These are phyloP conservation scores for human DNA, from an alignment of 2,113 vertebrate species.

Conservation along the genomic window DNA sequence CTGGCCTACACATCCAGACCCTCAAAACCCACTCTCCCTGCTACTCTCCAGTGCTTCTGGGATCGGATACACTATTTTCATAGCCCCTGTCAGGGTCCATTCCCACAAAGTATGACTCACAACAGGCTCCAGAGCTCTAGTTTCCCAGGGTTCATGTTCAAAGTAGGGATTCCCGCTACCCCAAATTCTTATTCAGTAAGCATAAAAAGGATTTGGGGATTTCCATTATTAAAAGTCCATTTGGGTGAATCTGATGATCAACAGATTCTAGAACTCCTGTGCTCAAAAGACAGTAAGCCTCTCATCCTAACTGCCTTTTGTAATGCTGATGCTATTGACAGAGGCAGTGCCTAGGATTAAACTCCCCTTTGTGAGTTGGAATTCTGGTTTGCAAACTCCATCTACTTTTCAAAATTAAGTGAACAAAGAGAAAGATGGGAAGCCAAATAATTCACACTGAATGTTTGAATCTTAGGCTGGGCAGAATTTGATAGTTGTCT, in stretches of 20 bases:
- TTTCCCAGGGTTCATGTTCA: background rate
- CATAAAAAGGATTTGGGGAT: background rate
- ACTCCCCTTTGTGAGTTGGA: background rate
- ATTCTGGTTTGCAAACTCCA: background rate
- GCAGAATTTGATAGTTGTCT: background rate
- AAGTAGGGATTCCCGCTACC: background rate
- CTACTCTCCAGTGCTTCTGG: background rate
- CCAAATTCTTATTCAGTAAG: background rate
- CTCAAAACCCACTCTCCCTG: accelerated
- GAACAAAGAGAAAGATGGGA: conserved; percentile 5
- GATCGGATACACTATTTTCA: background rate
- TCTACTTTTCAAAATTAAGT: background rate
- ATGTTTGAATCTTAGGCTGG: background rate
- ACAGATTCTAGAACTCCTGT: background rate
- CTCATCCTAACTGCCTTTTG: background rate
- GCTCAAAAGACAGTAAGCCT: background rate
- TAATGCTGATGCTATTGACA: background rate
- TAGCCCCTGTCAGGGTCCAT: accelerated
- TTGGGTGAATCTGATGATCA: background rate
- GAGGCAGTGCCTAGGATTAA: background rate
- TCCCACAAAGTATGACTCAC: background rate
- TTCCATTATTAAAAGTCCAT: background rate
- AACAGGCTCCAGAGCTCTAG: background rate
- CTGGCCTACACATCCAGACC: background rate
- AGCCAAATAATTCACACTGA: background rate